Base-by-base conservation (phyloP, 1,140 invertebrate genomes). In the Vollenhovia emeryi region DNA sequence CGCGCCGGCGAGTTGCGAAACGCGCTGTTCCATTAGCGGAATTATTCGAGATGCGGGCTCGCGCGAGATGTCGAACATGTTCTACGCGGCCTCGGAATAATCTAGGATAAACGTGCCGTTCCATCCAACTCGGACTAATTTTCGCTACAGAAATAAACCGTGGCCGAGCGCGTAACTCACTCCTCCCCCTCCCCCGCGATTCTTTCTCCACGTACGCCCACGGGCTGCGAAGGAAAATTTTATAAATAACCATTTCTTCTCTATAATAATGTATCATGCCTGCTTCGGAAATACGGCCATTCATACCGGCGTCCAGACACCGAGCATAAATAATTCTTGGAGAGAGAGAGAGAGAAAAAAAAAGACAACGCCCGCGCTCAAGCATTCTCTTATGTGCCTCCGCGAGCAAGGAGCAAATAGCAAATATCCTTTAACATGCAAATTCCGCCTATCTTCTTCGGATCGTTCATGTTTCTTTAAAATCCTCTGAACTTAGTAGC, bases 21-120 rank as follows among this genome's bases (percentile, higher is more conserved):
- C 33, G n/a, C 33, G 76, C 24, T 13, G 48, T 55, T 69, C 36
- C 24, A 79, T 79, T 36, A 50, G 48, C 48, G 33, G 33, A n/a
- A 80, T 80, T 79, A 36, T 50, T 79, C 60, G 33, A 18, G 36
- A 71, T 80, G 78, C 78, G 78, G 78, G 64, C n/a, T 69, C 33
- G 40, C 11, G 13, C 48, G 60, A 50, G 43, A 80, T 33, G 21
- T 40, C 30, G 33, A 1, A 4, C 33, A 33, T 43, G 9, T 69
- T 57, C 50, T 55, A 71, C 68, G 48, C 40, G 60, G n/a, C n/a
- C n/a, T n/a, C n/a, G n/a, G 33, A 62, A 36, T 36, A 62, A 62
- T 60, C 57, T 15, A 7, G 11, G 9, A 36, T 79, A 79, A 66
- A 66, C 18, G 27, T 36, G 43, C 24, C 27, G 69, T 33, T 57